Evolutionary conservation across 2,797 vertebrate genomes (phyloP).

Genomic region (Lacerta agilis): DNA sequence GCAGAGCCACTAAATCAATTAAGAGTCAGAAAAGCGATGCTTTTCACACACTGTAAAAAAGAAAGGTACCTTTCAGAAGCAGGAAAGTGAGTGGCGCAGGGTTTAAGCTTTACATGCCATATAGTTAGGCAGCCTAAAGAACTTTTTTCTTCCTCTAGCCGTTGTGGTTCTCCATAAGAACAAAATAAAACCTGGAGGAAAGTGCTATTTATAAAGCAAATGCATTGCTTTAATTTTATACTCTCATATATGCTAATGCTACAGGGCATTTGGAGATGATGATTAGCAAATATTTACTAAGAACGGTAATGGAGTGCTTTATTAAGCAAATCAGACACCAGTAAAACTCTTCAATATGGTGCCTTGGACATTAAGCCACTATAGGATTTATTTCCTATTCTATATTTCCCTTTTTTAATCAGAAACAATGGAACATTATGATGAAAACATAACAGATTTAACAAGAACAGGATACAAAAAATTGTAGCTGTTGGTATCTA

Average conservation of each 20-base stretch:
- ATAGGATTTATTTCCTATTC: neutral
- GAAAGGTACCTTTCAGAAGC: conserved; percentile 2
- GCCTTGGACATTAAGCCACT: neutral
- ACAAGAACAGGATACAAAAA: neutral
- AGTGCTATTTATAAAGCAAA: neutral
- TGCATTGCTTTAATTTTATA: neutral
- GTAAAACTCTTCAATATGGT: neutral
- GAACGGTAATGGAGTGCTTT: neutral
- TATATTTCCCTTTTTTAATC: neutral
- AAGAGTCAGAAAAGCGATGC: neutral
- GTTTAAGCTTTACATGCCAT: neutral
- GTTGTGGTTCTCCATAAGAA: neutral
- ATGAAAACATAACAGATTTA: neutral
- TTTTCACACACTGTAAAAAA: neutral
- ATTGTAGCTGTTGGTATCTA: neutral
- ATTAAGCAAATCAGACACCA: neutral
- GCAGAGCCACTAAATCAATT: conserved; percentile 36
- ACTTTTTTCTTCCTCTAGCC: neutral
- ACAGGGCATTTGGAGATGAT: neutral
- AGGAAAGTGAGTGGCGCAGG: neutral
- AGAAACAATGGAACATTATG: neutral
- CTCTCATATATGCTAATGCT: neutral
- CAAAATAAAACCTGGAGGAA: neutral
- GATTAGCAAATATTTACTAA: neutral
- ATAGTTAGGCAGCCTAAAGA: neutral